These are phyloP conservation scores for Zootoca vivipara DNA, from an alignment of 2,113 vertebrate species.

Conservation along the genomic window DNA sequence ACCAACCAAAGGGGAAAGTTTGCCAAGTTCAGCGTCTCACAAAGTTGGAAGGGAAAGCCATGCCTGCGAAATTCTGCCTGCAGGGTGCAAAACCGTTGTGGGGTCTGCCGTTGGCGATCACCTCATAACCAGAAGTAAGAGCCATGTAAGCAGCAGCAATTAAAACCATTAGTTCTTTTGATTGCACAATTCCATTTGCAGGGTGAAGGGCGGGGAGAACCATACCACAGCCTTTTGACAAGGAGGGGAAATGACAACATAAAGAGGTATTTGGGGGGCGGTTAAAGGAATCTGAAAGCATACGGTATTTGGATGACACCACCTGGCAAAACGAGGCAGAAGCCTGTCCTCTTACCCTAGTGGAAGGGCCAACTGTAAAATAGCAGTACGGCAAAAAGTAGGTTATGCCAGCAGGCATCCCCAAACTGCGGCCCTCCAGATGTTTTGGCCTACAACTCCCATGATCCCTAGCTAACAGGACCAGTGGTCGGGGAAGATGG, in stretches of 20 bases:
- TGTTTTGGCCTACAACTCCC: no score
- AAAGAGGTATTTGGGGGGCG: no score
- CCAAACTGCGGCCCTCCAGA: no score
- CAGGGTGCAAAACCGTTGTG: not conserved
- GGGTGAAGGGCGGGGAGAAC: no score
- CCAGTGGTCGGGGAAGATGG: no score
- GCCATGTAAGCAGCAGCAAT: no score
- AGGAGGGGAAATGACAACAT: no score
- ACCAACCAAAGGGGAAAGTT: not conserved
- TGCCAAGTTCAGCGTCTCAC: not conserved
- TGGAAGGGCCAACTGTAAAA: not conserved
- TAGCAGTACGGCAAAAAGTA: not conserved
- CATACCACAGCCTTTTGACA: no score
- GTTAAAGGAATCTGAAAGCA: not conserved
- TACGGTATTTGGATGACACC: conserved; percentile 50
- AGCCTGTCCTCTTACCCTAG: not conserved
- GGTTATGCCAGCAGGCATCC: no score
- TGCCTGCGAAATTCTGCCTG: not conserved
- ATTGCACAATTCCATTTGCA: not conserved
- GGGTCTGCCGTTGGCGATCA: not conserved
- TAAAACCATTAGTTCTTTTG: no score
- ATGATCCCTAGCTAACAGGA: no score
- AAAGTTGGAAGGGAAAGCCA: not conserved
- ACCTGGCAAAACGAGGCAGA: conserved; percentile 42
- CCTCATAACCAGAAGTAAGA: not conserved